Percentiles rank a stretch among this genome's conserved stretches.
Conservation (phyloP, 1,140 invertebrate species). For the Cyclina sinensis region DNA sequence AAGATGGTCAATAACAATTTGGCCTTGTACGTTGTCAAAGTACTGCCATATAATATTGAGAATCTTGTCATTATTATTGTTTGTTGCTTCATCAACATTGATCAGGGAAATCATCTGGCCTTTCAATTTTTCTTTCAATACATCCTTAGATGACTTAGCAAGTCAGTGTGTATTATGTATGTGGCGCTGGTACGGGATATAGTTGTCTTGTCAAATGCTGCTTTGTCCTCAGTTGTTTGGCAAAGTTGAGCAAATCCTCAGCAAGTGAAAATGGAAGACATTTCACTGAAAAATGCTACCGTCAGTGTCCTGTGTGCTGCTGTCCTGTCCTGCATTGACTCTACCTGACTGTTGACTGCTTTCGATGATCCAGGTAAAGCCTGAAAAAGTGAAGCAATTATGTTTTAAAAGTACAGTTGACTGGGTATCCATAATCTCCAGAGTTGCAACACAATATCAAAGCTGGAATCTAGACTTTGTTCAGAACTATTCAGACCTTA, state of each 20-base stretch:
- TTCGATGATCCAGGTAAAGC: neutral
- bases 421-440: no score
- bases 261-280: neutral
- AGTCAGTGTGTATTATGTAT: conserved; percentile 53
- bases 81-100: conserved; percentile 68
- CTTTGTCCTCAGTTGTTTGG: conserved; percentile 17
- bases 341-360: neutral
- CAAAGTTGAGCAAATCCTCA: neutral
- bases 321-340: neutral
- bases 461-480: no score
- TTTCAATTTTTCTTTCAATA: conserved; percentile 53
- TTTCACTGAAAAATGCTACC: neutral
- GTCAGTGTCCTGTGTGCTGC: no score
- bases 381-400: no score
- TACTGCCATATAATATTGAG: conserved; percentile 57
- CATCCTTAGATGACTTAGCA: conserved; percentile 46
- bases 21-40: conserved; percentile 42
- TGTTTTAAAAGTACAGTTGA: no score
- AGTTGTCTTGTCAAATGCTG: conserved; percentile 52
- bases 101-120: conserved; percentile 48
- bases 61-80: conserved; percentile 65
- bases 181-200: conserved; percentile 47
- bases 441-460: no score
- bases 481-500: no score
- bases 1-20: conserved; percentile 29